Percentiles rank a stretch among this genome's conserved stretches.
Evolutionary conservation across 1,140 invertebrate genomes (phyloP).

Genomic region (Zaprionus tsacasi): DNA sequence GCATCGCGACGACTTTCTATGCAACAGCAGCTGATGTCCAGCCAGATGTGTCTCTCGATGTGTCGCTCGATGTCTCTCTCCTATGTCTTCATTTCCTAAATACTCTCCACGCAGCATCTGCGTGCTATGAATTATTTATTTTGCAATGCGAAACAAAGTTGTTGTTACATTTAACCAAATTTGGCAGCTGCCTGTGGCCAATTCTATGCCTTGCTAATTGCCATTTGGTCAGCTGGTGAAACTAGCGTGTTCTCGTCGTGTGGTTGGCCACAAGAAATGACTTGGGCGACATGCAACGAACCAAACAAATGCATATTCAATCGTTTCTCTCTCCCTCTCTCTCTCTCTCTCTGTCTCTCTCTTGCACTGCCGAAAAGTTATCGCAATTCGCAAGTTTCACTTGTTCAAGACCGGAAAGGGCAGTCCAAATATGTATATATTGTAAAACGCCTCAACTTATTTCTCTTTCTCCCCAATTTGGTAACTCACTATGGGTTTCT

Average conservation of each 20-base stretch:
- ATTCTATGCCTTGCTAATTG: slow-evolving; percentile 63
- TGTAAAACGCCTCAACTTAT: background rate
- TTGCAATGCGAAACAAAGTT: slow-evolving; percentile 43
- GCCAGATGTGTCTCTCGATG: slow-evolving; percentile 9
- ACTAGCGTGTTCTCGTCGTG: slow-evolving; percentile 35
- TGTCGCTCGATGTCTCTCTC: slow-evolving; percentile 21
- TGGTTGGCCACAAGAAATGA: slow-evolving; percentile 46
- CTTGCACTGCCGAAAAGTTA: slow-evolving; percentile 19
- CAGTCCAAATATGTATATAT: slow-evolving; percentile 15
- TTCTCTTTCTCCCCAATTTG: slow-evolving; percentile 47
- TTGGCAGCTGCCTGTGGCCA: slow-evolving; percentile 50
- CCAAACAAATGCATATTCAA: slow-evolving; percentile 30
- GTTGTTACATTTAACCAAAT: slow-evolving; percentile 82
- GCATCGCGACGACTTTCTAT: slow-evolving; percentile 59
- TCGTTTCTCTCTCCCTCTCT: slow-evolving; percentile 11
- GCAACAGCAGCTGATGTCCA: slow-evolving; percentile 32
- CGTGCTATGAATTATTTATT: slow-evolving; percentile 78
- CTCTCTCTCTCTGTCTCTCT: background rate
- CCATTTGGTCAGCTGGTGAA: slow-evolving; percentile 65
- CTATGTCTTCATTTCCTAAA: slow-evolving; percentile 80
- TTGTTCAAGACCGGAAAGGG: slow-evolving; percentile 58
- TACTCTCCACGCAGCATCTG: slow-evolving; percentile 41
- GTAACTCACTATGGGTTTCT: slow-evolving; percentile 54
- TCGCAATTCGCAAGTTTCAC: slow-evolving; percentile 51
- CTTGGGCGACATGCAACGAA: slow-evolving; percentile 40